Percentiles rank a stretch among this genome's conserved stretches.
Evolutionary conservation across 2,797 vertebrate genomes (phyloP).

Genomic region (Coccyzus lansbergi): DNA sequence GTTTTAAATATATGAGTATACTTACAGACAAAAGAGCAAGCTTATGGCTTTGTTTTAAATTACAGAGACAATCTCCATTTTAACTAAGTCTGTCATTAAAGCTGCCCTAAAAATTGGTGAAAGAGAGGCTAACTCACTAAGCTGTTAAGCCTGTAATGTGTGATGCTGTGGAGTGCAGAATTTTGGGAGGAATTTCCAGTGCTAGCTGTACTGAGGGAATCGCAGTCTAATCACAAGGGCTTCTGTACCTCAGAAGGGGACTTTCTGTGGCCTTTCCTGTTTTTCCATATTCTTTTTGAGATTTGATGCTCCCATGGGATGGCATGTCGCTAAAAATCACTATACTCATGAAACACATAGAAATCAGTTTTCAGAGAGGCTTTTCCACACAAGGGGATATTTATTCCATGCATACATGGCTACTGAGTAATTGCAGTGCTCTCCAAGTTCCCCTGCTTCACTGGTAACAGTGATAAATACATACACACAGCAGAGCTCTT

Average conservation of each 20-base stretch:
- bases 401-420: not conserved
- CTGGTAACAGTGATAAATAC: not conserved
- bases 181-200: not conserved
- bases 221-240: fast-evolving
- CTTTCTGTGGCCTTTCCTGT: not conserved
- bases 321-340: not conserved
- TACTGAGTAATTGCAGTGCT: not conserved
- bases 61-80: not conserved
- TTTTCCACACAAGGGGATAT: not conserved
- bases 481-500: not conserved
- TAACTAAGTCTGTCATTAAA: not conserved
- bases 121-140: not conserved
- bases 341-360: not conserved
- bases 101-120: not conserved
- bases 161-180: not conserved
- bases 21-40: not conserved
- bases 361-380: not conserved
- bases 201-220: not conserved
- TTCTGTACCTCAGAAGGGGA: not conserved
- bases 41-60: not conserved
- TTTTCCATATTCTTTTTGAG: not conserved
- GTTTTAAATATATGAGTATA: not conserved
- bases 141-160: not conserved
- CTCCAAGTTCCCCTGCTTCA: not conserved
- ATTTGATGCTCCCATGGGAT: not conserved